These are phyloP conservation scores for Chaetodon trifascialis DNA, from an alignment of 2,113 vertebrate species.

Conservation along the genomic window DNA sequence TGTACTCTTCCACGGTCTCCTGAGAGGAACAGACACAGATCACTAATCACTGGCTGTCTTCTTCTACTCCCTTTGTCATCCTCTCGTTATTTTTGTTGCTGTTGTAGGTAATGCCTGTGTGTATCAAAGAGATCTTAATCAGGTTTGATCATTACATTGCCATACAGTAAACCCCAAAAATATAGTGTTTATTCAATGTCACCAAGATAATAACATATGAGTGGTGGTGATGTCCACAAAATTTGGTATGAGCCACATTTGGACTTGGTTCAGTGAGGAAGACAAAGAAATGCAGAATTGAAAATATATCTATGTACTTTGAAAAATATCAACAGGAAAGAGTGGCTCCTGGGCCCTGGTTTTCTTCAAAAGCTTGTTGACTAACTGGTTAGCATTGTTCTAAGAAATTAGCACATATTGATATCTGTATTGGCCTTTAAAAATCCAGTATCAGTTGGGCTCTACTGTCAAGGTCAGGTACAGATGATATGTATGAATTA, in stretches of 20 bases:
- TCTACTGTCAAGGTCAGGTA: background rate
- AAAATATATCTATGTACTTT: background rate
- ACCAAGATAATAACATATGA: background rate
- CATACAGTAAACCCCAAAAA: background rate
- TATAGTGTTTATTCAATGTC: background rate
- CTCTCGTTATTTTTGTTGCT: constrained; percentile 3
- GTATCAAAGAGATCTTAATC: background rate
- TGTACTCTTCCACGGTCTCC: constrained; percentile 51
- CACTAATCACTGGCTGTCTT: constrained; percentile 56
- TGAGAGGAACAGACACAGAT: constrained; percentile 48
- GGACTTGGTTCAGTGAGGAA: background rate
- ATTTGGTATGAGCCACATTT: background rate
- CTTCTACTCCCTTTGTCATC: constrained; percentile 19
- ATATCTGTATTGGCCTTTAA: background rate
- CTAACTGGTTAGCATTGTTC: background rate
- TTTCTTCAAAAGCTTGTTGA: background rate
- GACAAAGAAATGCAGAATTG: background rate
- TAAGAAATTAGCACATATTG: background rate
- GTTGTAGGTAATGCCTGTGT: background rate
- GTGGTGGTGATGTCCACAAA: background rate
- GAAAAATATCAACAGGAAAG: background rate
- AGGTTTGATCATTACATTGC: background rate
- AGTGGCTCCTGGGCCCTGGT: background rate
- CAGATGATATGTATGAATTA: background rate
- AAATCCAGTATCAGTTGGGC: background rate